Evolutionary conservation across 2,888 invertebrate species (phyloP).

Genomic region (Amphipyra tragopoginis): DNA sequence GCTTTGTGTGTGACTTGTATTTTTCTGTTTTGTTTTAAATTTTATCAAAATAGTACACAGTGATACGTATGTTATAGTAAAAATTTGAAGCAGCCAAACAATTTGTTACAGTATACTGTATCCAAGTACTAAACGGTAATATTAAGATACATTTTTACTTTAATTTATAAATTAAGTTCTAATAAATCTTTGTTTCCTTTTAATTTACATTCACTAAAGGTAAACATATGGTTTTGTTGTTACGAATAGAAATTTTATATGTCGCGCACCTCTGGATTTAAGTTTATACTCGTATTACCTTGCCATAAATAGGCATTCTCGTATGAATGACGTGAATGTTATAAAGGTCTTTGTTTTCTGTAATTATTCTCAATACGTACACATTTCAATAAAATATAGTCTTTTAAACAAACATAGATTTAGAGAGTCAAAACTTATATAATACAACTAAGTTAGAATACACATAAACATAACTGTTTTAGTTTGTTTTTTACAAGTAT

Average conservation of each 20-base stretch:
- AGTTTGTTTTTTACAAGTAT: no score
- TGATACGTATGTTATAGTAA: conserved; percentile 5
- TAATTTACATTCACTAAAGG: not conserved
- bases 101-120: not conserved
- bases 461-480: no score
- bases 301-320: not conserved
- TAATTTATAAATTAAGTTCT: not conserved
- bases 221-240: conserved; percentile 28
- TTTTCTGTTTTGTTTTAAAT: conserved; percentile 58
- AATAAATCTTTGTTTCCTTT: conserved; percentile 12
- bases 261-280: not conserved
- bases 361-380: no score
- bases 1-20: conserved; percentile 55
- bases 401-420: no score
- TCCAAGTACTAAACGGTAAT: conserved; percentile 28
- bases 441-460: no score
- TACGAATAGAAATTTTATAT: conserved; percentile 1
- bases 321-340: not conserved
- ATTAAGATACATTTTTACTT: not conserved
- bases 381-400: no score
- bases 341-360: not conserved
- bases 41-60: conserved; percentile 28
- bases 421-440: no score
- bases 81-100: conserved; percentile 7
- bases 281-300: not conserved